phyloP scores from a whole-genome alignment of 2,797 vertebrate species.

The Gymnodraco acuticeps region DNA sequence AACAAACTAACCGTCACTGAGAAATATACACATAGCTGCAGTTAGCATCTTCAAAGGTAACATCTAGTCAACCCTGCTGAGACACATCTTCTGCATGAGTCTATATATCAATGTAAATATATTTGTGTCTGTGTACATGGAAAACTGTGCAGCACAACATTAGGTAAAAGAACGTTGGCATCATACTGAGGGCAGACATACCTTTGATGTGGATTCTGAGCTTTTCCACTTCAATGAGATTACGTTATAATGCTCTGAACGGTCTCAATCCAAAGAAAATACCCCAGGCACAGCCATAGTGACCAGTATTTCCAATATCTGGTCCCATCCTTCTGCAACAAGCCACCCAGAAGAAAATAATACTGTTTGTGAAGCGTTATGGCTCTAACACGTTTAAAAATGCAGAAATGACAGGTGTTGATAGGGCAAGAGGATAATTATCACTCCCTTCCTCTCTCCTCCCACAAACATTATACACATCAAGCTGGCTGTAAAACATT shows the following conservation, averaged over 20 bases:
- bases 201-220: constrained; percentile 55
- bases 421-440: constrained; percentile 32
- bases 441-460: constrained; percentile 19
- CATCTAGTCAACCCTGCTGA: constrained; percentile 9
- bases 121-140: constrained; percentile 22
- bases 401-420: constrained; percentile 28
- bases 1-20: background rate
- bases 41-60: constrained; percentile 17
- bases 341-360: constrained; percentile 2
- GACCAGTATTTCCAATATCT: background rate
- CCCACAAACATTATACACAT: constrained; percentile 49
- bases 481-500: constrained; percentile 52
- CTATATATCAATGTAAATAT: constrained; percentile 2
- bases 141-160: constrained; percentile 22
- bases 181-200: constrained; percentile 16
- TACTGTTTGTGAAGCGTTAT: constrained; percentile 10
- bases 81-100: constrained; percentile 6
- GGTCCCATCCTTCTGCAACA: background rate
- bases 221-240: constrained; percentile 45
- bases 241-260: constrained; percentile 38
- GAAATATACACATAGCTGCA: constrained; percentile 11
- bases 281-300: background rate
- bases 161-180: constrained; percentile 30
- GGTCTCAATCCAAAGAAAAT: background rate
- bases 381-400: background rate